Evolutionary conservation across 2,113 vertebrate genomes (phyloP).

Genomic region (Tichodroma muraria): DNA sequence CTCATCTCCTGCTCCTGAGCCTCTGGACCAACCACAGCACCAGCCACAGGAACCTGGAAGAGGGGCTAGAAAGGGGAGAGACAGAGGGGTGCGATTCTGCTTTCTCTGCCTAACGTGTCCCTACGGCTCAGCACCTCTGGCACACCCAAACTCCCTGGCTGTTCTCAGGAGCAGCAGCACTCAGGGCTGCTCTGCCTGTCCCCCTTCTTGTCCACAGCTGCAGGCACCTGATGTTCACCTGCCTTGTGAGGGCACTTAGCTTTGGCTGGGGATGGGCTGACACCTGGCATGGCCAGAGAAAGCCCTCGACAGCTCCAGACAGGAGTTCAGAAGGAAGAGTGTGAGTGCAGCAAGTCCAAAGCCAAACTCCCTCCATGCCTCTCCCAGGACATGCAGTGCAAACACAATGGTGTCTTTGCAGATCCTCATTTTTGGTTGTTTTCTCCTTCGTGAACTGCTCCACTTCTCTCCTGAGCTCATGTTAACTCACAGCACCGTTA

Average conservation of each 20-base stretch:
- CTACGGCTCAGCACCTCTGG: not conserved
- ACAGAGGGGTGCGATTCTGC: fast-evolving
- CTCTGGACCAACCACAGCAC: not conserved
- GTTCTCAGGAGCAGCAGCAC: not conserved
- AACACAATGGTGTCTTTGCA: too few species aligned
- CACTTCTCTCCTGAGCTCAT: not conserved
- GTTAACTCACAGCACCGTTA: not conserved
- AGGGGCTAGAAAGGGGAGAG: not conserved
- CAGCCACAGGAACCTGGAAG: not conserved
- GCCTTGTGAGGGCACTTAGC: not conserved
- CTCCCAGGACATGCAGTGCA: not conserved
- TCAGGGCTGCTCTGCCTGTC: not conserved
- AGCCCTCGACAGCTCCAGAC: not conserved
- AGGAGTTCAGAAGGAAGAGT: fast-evolving
- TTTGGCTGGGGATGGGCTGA: not conserved
- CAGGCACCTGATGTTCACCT: not conserved
- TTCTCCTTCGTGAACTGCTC: not conserved
- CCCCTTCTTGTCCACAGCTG: not conserved
- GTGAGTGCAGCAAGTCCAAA: not conserved
- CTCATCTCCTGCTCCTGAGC: not conserved
- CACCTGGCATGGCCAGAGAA: fast-evolving
- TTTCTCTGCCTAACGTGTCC: fast-evolving
- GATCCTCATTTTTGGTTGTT: fast-evolving
- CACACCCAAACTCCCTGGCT: not conserved
- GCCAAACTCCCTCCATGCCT: too few species aligned